phyloP scores from a whole-genome alignment of 1,140 invertebrate species.

The Drosophila setifemur region DNA sequence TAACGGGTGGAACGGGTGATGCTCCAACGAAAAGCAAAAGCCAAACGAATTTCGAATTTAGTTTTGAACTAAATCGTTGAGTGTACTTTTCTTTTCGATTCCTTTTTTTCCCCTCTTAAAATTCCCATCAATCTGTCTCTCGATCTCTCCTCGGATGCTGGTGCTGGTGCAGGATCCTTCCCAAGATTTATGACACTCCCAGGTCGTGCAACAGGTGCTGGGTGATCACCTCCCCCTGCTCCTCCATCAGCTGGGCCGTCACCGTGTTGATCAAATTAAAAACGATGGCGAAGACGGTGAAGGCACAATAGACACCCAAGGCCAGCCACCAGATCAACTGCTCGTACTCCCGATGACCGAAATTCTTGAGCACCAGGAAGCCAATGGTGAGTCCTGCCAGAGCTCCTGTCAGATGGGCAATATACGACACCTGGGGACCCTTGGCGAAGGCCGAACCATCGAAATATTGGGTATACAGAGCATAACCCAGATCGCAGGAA shows the following conservation, averaged over 20 bases:
- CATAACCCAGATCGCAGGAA: slow-evolving; percentile 96
- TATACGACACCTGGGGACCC: slow-evolving; percentile 94
- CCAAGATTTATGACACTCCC: slow-evolving; percentile 71
- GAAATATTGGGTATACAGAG: slow-evolving; percentile 95
- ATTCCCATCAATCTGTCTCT: slow-evolving; percentile 14
- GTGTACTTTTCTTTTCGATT: slow-evolving; percentile 55
- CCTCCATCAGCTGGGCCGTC: slow-evolving; percentile 79
- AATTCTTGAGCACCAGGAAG: slow-evolving; percentile 96
- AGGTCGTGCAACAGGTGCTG: slow-evolving; percentile 82
- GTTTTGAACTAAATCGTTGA: slow-evolving; percentile 68
- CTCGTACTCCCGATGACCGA: slow-evolving; percentile 96
- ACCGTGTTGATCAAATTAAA: slow-evolving; percentile 94
- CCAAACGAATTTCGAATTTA: slow-evolving; percentile 73
- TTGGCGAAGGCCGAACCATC: slow-evolving; percentile 84
- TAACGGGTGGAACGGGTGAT: too few species aligned
- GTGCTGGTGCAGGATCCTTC: neutral
- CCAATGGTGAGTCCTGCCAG: slow-evolving; percentile 94
- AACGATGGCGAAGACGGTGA: slow-evolving; percentile 95
- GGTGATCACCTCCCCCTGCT: slow-evolving; percentile 81
- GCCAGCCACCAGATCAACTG: slow-evolving; percentile 98
- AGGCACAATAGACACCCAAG: slow-evolving; percentile 94
- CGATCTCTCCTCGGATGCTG: slow-evolving; percentile 3
- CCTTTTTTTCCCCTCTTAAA: slow-evolving; percentile 27
- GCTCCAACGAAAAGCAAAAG: slow-evolving; percentile 66
- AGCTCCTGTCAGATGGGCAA: slow-evolving; percentile 96